A percentile compares a stretch with the other conserved stretches of the same genome.
Conservation (phyloP, 1,140 invertebrate species). For the Trachelipus rathkii region DNA sequence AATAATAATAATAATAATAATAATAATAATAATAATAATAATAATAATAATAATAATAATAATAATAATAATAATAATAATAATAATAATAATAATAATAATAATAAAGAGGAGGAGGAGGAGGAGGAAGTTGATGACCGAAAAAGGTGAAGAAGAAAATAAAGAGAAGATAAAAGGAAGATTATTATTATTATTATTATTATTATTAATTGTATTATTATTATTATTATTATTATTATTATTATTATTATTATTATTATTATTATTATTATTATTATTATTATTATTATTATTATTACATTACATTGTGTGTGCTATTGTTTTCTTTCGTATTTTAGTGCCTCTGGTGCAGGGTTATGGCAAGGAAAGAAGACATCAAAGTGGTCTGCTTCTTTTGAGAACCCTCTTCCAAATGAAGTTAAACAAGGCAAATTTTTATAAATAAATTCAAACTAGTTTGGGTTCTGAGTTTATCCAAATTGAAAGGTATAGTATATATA, state of each 20-base stretch:
- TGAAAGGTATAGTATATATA: constrained; percentile 48
- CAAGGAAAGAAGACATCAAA: constrained; percentile 62
- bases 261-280: not conserved
- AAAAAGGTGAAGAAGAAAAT: no score
- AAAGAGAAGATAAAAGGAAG: no score
- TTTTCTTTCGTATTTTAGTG: constrained; percentile 51
- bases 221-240: not conserved
- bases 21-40: no score
- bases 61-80: no score
- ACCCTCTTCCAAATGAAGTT: constrained; percentile 73
- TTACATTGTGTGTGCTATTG: no score
- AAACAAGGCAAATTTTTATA: constrained; percentile 67
- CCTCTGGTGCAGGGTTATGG: constrained; percentile 54
- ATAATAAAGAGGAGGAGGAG: no score
- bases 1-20: no score
- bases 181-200: no score
- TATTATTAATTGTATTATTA: no score
- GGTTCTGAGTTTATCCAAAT: constrained; percentile 65
- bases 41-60: no score
- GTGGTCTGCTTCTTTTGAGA: constrained; percentile 68
- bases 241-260: not conserved
- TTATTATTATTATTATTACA: not conserved
- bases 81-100: no score
- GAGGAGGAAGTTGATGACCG: no score
- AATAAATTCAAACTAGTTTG: constrained; percentile 70